Percentiles rank a stretch among this genome's conserved stretches.
phyloP scores from a whole-genome alignment of 2,113 vertebrate species.

The Sinocyclocheilus maitianheensis region DNA sequence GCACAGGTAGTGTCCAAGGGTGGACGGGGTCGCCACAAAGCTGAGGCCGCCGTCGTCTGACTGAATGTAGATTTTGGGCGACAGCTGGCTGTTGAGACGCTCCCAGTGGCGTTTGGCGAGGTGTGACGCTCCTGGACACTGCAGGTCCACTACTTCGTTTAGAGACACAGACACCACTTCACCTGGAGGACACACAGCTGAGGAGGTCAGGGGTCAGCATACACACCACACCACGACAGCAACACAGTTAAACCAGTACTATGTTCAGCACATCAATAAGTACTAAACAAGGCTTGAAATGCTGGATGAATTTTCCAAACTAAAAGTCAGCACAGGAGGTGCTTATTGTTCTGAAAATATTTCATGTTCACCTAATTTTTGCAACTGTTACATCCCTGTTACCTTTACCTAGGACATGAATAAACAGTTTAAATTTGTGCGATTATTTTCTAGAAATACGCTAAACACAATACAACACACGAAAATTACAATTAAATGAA shows the following conservation, averaged over 20 bases:
- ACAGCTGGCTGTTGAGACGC: constrained; percentile 66
- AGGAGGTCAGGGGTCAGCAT: constrained; percentile 35
- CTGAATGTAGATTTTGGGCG: constrained; percentile 68
- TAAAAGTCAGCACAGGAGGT: too few species aligned
- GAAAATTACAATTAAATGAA: too few species aligned
- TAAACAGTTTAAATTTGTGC: too few species aligned
- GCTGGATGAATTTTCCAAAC: too few species aligned
- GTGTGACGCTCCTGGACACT: constrained; percentile 61
- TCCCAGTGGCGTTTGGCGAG: constrained; percentile 72
- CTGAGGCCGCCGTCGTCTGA: constrained; percentile 63
- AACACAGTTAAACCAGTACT: background rate
- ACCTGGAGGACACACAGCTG: constrained; percentile 61
- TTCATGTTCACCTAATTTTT: too few species aligned
- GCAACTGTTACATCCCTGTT: too few species aligned
- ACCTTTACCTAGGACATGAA: too few species aligned
- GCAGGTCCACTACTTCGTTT: constrained; percentile 72
- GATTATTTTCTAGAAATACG: too few species aligned
- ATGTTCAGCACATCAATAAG: too few species aligned
- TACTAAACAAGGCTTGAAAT: background rate
- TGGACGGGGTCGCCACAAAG: constrained; percentile 73
- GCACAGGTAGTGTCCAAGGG: constrained; percentile 73
- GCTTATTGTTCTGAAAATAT: too few species aligned
- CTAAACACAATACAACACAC: too few species aligned
- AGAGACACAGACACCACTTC: constrained; percentile 67
- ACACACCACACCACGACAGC: background rate